Evolutionary conservation across 2,797 vertebrate genomes (phyloP), one percentile per base, ranked within the genome.

Genomic region (Paedocypris micromegethes): DNA sequence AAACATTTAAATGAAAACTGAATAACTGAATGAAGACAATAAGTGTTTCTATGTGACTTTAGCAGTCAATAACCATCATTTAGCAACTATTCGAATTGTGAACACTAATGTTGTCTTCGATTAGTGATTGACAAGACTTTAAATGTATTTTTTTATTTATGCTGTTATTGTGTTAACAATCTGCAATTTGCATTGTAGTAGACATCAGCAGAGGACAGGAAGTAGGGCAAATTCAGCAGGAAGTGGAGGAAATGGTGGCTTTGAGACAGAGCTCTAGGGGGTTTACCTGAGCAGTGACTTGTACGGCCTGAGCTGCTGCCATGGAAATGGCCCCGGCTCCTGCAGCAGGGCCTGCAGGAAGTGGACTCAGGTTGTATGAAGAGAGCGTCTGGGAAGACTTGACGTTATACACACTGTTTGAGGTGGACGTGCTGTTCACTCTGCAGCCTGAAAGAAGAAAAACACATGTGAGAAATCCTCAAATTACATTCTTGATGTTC

Each of bases 281-380:
- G 9, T 41, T 77, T 79, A 96, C 95, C 94, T 99, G 97, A 3
- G 94, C 96, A 0, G 96, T 99, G 70, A 95, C 96, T 86, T 98
- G 96, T 9, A 99, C 96, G n/a, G 96, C 96, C 83, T 99, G 96
- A 39, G 96, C 96, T 4, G 96, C 96, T 61, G 97, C 96, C 93
- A 98, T 97, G 81, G 93, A 96, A 86, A 99, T 98, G 67, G 90
- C 90, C 0, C 89, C 90, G 9, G 96, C 95, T 39, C 95, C 95
- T 4, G 94, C 90, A 23, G 92, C 92, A 0, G 93, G 90, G 47
- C 93, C 95, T 6, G 93, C 90, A 23, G 96, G 92, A 80, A 99
- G 88, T 2, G 96, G 91, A 85, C 91, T 92, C 75, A 98, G 89
- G 81, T 92, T 97, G 86, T 99, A 98, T 72, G 96, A 95, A 68